These are phyloP conservation scores for Champsocephalus gunnari DNA, from an alignment of 2,797 vertebrate species.

Conservation along the genomic window DNA sequence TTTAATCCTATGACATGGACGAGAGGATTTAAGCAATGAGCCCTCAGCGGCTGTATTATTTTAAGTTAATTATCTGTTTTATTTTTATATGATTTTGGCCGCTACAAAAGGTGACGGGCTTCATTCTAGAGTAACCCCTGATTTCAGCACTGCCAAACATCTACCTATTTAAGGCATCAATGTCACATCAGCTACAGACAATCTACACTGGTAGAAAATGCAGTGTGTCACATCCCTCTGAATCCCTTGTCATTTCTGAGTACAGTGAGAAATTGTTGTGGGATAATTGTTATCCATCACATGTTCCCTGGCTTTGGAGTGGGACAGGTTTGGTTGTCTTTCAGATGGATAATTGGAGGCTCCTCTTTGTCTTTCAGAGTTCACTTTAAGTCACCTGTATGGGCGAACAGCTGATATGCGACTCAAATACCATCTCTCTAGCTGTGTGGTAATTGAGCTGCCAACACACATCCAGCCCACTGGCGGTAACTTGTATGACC, in stretches of 20 bases:
- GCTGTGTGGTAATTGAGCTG: conserved; percentile 72
- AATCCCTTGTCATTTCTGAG: conserved; percentile 2
- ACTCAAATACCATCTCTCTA: conserved; percentile 48
- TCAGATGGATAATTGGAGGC: conserved; percentile 67
- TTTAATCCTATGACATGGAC: conserved; percentile 75
- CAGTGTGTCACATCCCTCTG: conserved; percentile 31
- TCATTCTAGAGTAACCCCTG: conserved; percentile 51
- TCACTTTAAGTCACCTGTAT: conserved; percentile 68
- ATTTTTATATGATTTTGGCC: too few relatives aligned
- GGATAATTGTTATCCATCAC: conserved; percentile 57
- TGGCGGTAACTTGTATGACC: conserved; percentile 51
- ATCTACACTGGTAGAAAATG: conserved; percentile 55
- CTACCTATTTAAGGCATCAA: conserved; percentile 49
- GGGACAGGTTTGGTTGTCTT: conserved; percentile 59
- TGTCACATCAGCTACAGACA: conserved; percentile 41
- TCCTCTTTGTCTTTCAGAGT: conserved; percentile 49
- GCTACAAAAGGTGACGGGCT: conserved; percentile 50
- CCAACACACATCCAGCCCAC: conserved; percentile 52
- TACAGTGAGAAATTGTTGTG: conserved; percentile 20
- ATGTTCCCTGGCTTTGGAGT: conserved; percentile 34
- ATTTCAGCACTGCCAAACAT: conserved; percentile 46
- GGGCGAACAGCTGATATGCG: conserved; percentile 63
- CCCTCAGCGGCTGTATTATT: conserved; percentile 1
- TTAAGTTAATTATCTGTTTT: too few relatives aligned
- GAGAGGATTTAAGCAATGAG: conserved; percentile 66